Conservation (phyloP, 2,888 invertebrate genomes). For the Furcula furcula region DNA sequence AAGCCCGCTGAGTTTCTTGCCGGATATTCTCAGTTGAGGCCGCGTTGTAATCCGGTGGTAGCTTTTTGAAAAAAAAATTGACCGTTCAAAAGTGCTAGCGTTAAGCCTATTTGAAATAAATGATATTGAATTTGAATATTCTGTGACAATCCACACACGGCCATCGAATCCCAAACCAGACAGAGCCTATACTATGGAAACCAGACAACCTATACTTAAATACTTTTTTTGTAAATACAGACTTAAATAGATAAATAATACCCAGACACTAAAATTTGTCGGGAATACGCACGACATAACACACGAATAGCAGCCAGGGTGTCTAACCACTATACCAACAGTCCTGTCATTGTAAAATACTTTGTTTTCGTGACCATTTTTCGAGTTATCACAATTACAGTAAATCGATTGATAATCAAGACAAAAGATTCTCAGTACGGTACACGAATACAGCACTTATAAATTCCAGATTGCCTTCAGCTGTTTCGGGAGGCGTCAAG, state of each 20-base stretch:
- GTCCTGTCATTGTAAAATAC: slow-evolving; percentile 18
- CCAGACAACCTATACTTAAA: too few species aligned
- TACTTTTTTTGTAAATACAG: too few species aligned
- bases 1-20: too few species aligned
- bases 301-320: slow-evolving; percentile 19
- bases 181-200: too few species aligned
- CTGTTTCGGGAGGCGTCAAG: slow-evolving; percentile 21
- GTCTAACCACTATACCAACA: slow-evolving; percentile 3
- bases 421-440: slow-evolving; percentile 24
- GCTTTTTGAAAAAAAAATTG: too few species aligned
- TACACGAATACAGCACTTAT: slow-evolving; percentile 25
- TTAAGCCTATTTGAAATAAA: too few species aligned
- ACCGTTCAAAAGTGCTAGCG: too few species aligned
- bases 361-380: slow-evolving; percentile 5
- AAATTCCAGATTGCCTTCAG: slow-evolving; percentile 39
- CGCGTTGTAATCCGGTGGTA: too few species aligned
- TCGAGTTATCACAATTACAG: background rate
- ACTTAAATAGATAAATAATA: too few species aligned
- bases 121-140: too few species aligned
- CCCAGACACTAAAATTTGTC: background rate
- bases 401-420: background rate
- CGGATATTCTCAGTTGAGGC: too few species aligned
- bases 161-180: too few species aligned
- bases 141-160: background rate
- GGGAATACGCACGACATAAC: background rate